Evolutionary conservation across 2,888 invertebrate genomes (phyloP), one percentile per base, ranked within the genome.

Genomic region (Hypselothyrea guttata): DNA sequence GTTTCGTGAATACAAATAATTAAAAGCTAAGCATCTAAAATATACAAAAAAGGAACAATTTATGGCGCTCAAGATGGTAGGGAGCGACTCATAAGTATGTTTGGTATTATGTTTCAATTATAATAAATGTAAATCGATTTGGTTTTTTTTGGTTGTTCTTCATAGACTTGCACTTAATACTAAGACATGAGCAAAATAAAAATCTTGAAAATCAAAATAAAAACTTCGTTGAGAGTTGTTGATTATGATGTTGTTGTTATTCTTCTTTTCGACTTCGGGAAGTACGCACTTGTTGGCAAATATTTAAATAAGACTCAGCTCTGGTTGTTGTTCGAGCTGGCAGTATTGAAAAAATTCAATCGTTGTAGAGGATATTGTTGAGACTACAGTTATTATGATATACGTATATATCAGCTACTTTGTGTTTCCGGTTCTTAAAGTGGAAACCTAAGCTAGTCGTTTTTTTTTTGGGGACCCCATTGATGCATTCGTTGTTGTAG

Each of bases 1-100:
- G 16, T 22, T 38, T 54, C 42, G 45, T 67, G 37, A 59, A 64
- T 67, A 62, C 44, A 70, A 51, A 12, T 76, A 74, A 61, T 65
- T 69, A 73, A 59, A 22, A 70, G 49, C 65, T 77, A 63, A 66
- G 44, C 61, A 47, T 67, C 84, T 72, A 72, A 74, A 72, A 73
- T 86, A 86, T 87, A 87, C 87, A 87, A 86, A 86, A 86, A 86
- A 87, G 87, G 86, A 87, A 87, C 86, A 87, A 69, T 76, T 75
- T 81, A 68, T 84, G 82, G 58, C 56, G 41, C 70, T 71, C 71
- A 11, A 11, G 60, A 13, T 58, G 62, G 61, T 60, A 15, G 48
- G 7, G 55, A 66, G 79, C 63, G 18, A 49, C 66, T 44, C 81
- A 85, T 79, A 81, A 67, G 12, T 69, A 41, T 7, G 68, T 46